Percentiles rank a stretch among this genome's conserved stretches.
Conservation (phyloP, 2,797 vertebrate species). For the Poecile montanus region DNA sequence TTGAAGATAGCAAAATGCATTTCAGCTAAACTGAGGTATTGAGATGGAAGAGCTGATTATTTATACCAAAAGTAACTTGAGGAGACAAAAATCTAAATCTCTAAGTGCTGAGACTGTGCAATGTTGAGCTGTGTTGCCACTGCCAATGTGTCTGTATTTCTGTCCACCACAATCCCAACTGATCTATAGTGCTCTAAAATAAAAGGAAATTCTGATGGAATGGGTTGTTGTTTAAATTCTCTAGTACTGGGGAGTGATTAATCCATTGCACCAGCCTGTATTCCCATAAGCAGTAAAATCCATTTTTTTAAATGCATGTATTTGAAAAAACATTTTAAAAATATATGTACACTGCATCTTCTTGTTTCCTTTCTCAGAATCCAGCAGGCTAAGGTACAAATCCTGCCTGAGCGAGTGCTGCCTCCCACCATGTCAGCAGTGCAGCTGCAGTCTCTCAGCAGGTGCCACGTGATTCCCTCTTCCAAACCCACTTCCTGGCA, state of each 20-base stretch:
- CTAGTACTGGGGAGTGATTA: fast-evolving
- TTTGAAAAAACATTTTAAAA: background rate
- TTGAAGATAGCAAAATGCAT: conserved; percentile 24
- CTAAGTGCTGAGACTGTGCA: background rate
- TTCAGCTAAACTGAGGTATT: background rate
- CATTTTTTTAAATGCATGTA: background rate
- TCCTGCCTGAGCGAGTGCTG: conserved; percentile 92
- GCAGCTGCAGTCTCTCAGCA: conserved; percentile 85
- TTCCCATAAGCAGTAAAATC: background rate
- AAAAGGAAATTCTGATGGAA: background rate
- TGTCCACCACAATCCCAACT: background rate
- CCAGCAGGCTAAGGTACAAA: conserved; percentile 94
- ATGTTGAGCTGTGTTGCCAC: background rate
- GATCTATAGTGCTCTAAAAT: background rate
- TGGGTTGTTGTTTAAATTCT: background rate
- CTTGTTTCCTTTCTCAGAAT: conserved; percentile 77
- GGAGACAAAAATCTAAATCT: background rate
- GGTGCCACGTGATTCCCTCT: conserved; percentile 78
- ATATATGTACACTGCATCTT: fast-evolving
- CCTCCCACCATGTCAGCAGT: conserved; percentile 89
- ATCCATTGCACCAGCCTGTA: background rate
- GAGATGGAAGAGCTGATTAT: background rate
- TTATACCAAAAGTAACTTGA: background rate
- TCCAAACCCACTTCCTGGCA: conserved; percentile 76
- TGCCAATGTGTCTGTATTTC: background rate